Evolutionary conservation across 53 echinoderm and acorn worm species (phyloP).

Genomic region (Mesocentrotus franciscanus): DNA sequence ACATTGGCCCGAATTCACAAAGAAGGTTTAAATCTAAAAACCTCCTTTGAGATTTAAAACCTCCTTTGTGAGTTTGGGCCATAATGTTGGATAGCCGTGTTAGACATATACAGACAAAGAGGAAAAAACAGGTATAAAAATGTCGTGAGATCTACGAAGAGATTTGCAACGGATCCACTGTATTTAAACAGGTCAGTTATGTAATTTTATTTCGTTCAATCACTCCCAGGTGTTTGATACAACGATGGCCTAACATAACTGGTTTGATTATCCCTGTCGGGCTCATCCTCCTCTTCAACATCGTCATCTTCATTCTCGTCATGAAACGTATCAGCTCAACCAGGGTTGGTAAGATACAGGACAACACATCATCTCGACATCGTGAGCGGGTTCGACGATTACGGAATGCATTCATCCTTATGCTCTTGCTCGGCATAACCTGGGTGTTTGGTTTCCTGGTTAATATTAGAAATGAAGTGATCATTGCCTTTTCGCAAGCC

Average conservation of each 20-base stretch:
- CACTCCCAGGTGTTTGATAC: constrained; percentile 31
- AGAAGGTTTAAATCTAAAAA: too few relatives aligned
- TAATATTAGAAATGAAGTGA: background rate
- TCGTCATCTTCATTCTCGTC: constrained; percentile 57
- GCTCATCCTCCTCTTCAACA: constrained; percentile 55
- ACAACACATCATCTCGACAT: constrained; percentile 26
- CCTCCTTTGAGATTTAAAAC: too few relatives aligned
- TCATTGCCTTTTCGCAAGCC: constrained; percentile 13
- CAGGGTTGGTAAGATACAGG: background rate
- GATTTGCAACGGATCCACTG: too few relatives aligned
- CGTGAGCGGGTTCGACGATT: constrained; percentile 59
- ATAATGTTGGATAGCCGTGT: too few relatives aligned
- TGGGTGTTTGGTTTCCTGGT: constrained; percentile 55
- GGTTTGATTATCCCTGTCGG: constrained; percentile 55
- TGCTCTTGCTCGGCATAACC: constrained; percentile 50
- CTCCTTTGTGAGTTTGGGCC: too few relatives aligned
- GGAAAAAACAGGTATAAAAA: too few relatives aligned
- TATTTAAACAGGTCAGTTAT: background rate
- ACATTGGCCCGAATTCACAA: too few relatives aligned
- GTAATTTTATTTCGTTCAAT: background rate
- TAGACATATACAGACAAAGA: too few relatives aligned
- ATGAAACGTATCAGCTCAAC: constrained; percentile 43
- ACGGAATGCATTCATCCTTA: constrained; percentile 47
- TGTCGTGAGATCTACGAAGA: too few relatives aligned
- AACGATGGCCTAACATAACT: constrained; percentile 34